Conservation (phyloP, 2,888 invertebrate species). For the Pachliopta kotzebuea region DNA sequence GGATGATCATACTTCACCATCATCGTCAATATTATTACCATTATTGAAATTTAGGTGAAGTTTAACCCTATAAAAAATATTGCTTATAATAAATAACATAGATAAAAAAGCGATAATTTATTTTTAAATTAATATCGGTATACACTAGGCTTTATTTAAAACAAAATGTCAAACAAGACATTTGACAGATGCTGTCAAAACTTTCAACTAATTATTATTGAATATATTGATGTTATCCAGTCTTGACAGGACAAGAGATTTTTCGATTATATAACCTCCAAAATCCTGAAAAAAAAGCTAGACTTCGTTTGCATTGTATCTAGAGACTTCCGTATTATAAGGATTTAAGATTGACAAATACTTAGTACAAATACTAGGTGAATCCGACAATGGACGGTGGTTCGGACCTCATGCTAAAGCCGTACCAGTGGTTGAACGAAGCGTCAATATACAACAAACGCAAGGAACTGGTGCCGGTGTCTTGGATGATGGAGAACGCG, state of each 20-base stretch:
- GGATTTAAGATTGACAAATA: not conserved
- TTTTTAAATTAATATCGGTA: no score
- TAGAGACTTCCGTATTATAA: no score
- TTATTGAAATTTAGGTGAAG: no score
- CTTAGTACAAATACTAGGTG: no score
- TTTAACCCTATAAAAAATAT: no score
- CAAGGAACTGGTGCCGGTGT: slow-evolving; percentile 39
- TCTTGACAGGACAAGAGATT: not conserved
- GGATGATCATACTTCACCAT: no score
- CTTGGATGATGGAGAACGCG: slow-evolving; percentile 55
- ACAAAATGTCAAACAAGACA: not conserved
- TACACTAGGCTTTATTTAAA: no score
- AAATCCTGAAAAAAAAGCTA: no score
- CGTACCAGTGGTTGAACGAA: slow-evolving; percentile 54
- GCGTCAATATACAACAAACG: slow-evolving; percentile 54
- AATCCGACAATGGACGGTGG: not conserved
- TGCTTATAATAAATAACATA: no score
- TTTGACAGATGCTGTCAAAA: not conserved
- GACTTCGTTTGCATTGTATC: no score
- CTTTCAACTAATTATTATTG: not conserved
- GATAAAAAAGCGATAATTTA: no score
- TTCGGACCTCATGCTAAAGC: slow-evolving; percentile 27
- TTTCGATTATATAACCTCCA: not conserved
- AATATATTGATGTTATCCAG: not conserved
- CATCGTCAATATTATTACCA: no score